Base-by-base conservation (phyloP, 2,113 vertebrate genomes). In the Dermatemys mawii region DNA sequence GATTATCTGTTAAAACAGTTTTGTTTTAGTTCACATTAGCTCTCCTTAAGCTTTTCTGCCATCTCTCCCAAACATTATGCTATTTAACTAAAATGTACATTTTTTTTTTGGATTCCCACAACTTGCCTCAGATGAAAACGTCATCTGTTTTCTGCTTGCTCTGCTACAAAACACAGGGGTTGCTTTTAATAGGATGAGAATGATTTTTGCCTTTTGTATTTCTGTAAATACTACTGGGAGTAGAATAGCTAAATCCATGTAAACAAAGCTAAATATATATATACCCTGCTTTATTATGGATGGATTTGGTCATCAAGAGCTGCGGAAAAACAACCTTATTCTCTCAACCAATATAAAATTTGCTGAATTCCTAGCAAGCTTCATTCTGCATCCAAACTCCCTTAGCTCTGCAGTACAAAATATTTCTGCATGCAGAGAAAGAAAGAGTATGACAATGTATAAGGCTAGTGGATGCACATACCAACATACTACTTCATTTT, bases 191-290 rank as follows among this genome's bases (percentile, higher is more conserved):
- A 82, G 60, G 22, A 48, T 35, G 73, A 85, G 35, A 44, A 22
- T 8, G 38, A 90, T 86, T 35, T 67, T 87, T 32, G 22, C 2
- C 41, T 73, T 84, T 88, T 73, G 67, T 90, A 49, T 32, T 81
- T 78, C n/a, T 48, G 13, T 38, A 26, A 19, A 67, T 76, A 49
- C 87, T 80, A 83, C 6, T 53, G 83, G 90, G 46, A 89, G 32
- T 19, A 92, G 26, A 86, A n/a, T 53, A 92, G 75, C 41, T 88
- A 86, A 70, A 89, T 41, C 83, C 0, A 80, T 17, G 75, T 78
- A 92, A 95, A 89, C 73, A 90, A 60, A 94, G 29, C 48, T 86
- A 91, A 91, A 83, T n/a, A n/a, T n/a, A 46, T 46, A 89, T 49
- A 78, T 49, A 87, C 11, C 67, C 17, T 85, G 51, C 75, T 50